phyloP scores from a whole-genome alignment of 2,797 vertebrate genomes.

The Trichosurus vulpecula region DNA sequence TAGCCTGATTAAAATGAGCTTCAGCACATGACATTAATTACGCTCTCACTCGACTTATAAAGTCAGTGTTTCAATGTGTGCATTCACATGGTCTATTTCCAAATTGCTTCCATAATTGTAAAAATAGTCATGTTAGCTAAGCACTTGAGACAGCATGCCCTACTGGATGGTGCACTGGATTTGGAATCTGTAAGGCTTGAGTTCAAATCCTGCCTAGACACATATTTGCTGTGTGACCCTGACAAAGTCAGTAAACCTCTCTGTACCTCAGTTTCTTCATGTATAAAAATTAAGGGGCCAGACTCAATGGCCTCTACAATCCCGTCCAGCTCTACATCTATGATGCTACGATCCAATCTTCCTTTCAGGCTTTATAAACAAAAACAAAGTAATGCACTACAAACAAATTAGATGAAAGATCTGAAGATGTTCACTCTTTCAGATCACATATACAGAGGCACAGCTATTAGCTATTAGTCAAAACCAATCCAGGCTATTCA shows the following conservation, averaged over 20 bases:
- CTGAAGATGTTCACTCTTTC: background rate
- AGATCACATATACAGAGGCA: background rate
- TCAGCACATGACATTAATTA: background rate
- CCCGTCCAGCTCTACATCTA: too few relatives aligned
- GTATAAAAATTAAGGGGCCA: too few relatives aligned
- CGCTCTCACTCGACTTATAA: background rate
- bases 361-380: conserved; percentile 20
- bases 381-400: conserved; percentile 9
- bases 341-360: background rate
- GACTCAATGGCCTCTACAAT: too few relatives aligned
- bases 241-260: too few relatives aligned
- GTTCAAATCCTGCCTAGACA: background rate
- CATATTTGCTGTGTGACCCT: too few relatives aligned
- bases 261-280: too few relatives aligned
- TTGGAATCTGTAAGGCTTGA: background rate
- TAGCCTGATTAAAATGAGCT: background rate
- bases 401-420: background rate
- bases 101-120: too few relatives aligned
- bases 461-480: background rate
- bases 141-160: too few relatives aligned
- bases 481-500: background rate
- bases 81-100: too few relatives aligned
- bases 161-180: background rate
- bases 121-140: too few relatives aligned
- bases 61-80: background rate